Evolutionary conservation across 2,888 invertebrate genomes (phyloP), one percentile per base, ranked within the genome.

Genomic region (Ormia ochracea): DNA sequence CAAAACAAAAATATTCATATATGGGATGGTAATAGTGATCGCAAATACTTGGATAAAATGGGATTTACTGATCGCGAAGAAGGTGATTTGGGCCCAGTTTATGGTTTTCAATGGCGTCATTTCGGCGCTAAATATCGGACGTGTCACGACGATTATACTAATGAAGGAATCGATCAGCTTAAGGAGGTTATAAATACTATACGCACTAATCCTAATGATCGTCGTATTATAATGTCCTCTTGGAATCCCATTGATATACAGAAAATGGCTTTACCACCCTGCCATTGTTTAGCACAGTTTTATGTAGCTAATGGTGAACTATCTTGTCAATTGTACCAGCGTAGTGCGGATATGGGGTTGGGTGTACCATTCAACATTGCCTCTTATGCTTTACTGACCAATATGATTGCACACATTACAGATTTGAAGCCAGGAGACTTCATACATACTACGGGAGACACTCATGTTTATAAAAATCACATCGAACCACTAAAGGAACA

Each of bases 321-420:
- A 1, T 97, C 96, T 0, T 98, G 98, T 86, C 94, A 97, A 84
- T 89, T 99, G 82, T 98, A 98, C 88, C 99, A 99, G 90, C 92
- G 99, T 82, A 98, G 98, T 84, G 99, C 97, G 6, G 99, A 99
- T 88, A 96, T 99, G 95, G 98, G 98, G 2, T 91, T 99, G 1
- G 99, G 99, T n/a, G 98, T 98, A 0, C 98, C 98, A 10, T 99
- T 99, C 89, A 99, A 99, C 90, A 97, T 99, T 84, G 98, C 99
- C 58, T 98, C 98, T 84, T 99, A 99, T 90, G 93, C 98, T 1
- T 89, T 99, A 28, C 91, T 99, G 3, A 98, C 98, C 2, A 95
- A 94, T 85, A 98, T 99, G 97, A 94, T 99, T 82, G 98, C 99
- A 23, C 96, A 98, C 87, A 93, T 99, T 19, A 97, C 97, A n/a